phyloP scores from a whole-genome alignment of 2,113 vertebrate species.

The Hemibagrus wyckioides region DNA sequence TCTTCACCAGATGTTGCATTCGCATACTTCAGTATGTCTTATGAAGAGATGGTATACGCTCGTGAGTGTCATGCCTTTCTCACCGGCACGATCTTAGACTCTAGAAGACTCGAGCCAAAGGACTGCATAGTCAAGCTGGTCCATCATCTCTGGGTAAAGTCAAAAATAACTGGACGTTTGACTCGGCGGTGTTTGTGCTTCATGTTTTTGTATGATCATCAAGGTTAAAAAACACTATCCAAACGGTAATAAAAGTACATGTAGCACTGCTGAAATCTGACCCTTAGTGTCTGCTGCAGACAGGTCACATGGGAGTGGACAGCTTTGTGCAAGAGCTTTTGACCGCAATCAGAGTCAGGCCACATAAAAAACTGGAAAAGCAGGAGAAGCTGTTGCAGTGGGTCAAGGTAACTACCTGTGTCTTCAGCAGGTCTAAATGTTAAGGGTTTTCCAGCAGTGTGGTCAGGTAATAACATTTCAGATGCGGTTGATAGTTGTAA shows the following conservation, averaged over 20 bases:
- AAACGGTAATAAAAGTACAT: background rate
- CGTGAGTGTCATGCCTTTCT: constrained; percentile 70
- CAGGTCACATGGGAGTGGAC: background rate
- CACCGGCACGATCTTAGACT: constrained; percentile 70
- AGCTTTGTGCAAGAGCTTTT: background rate
- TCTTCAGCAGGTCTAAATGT: background rate
- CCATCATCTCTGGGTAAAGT: constrained; percentile 65
- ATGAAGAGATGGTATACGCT: constrained; percentile 24
- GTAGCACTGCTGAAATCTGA: background rate
- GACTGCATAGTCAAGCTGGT: constrained; percentile 61
- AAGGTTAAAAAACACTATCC: background rate
- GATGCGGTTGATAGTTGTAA: background rate
- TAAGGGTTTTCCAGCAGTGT: background rate
- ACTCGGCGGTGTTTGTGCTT: background rate
- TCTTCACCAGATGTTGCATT: constrained; percentile 62
- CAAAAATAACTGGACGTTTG: background rate
- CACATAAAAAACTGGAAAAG: constrained; percentile 42
- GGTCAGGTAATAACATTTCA: background rate
- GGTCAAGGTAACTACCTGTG: constrained; percentile 62
- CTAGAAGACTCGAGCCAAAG: constrained; percentile 64
- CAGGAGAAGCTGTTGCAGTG: constrained; percentile 59
- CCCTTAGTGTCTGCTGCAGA: constrained; percentile 48
- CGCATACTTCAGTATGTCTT: constrained; percentile 59
- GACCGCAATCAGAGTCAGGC: constrained; percentile 49
- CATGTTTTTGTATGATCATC: background rate